These are phyloP conservation scores for Disparrhopalites patrizii DNA, from an alignment of 2,888 invertebrate genomes.

Conservation along the genomic window DNA sequence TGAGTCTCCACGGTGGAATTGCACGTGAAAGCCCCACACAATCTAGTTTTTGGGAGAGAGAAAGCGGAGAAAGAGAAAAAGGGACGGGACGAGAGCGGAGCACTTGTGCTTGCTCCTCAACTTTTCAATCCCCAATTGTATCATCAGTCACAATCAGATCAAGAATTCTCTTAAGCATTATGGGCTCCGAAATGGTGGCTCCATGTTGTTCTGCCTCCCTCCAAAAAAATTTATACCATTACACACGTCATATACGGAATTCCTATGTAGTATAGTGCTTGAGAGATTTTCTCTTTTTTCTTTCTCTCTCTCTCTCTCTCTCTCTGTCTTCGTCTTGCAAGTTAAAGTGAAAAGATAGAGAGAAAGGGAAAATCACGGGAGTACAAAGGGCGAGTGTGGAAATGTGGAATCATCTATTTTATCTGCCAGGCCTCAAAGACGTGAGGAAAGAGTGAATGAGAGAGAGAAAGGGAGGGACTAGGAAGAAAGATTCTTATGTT, in stretches of 20 bases:
- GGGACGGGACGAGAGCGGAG: too few relatives aligned
- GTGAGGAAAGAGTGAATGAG: neutral
- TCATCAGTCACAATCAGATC: conserved; percentile 21
- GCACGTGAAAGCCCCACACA: too few relatives aligned
- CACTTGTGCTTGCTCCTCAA: neutral
- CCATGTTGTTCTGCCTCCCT: neutral
- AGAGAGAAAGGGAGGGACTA: neutral
- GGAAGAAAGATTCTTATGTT: neutral
- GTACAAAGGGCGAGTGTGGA: too few relatives aligned
- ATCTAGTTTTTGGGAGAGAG: too few relatives aligned
- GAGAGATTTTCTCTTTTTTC: neutral
- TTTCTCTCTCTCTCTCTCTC: neutral
- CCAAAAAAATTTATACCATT: too few relatives aligned
- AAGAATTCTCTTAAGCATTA: conserved; percentile 4
- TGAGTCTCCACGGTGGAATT: too few relatives aligned
- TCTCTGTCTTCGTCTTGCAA: too few relatives aligned
- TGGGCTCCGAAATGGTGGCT: neutral
- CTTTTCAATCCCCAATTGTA: conserved; percentile 17
- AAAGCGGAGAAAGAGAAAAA: neutral
- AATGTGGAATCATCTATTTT: too few relatives aligned
- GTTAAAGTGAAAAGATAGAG: neutral
- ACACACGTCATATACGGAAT: too few relatives aligned
- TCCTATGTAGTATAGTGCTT: too few relatives aligned
- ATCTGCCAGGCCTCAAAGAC: too few relatives aligned
- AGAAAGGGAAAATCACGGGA: too few relatives aligned